Evolutionary conservation across 1,140 invertebrate species (phyloP), one percentile per base, ranked within the genome.

Genomic region (Aricia agestis): DNA sequence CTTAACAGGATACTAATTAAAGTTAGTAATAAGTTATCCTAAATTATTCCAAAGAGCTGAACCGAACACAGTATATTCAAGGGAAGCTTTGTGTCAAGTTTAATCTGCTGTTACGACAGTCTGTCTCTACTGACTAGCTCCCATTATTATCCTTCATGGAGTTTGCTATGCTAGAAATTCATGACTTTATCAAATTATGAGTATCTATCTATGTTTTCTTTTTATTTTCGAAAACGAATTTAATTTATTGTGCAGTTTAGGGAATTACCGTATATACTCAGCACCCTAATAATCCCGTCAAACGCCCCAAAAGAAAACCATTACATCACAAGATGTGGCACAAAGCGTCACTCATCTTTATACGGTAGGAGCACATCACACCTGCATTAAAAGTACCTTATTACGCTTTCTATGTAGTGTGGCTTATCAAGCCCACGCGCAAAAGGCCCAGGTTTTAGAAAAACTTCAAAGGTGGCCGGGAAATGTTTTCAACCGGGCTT

Each of bases 401-500:
- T 89, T 90, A 90, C 77, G 74, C 75, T 79, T 83, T 82, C 74
- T 83, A 80, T 81, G 80, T 84, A 86, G 85, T 88, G 81, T 84
- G 80, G 87, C 88, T 89, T 88, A 88, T 89, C 87, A 90, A 82
- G 78, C 80, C 80, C 80, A 79, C 76, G 77, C 72, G 79, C 79
- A 86, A 86, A 90, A 82, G 82, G 78, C 76, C 69, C 72, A 75
- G 76, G 74, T 74, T 83, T 87, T 84, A 74, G 72, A 85, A 87
- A 86, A 89, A 90, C 84, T 81, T 89, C 87, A 88, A 89, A 90
- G 87, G 79, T 78, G 73, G 77, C 72, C 74, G 79, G 84, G 82
- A 86, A 87, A 90, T 88, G 88, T 90, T 90, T 89, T 86, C 81
- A 87, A 83, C 78, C 84, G 87, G 82, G 80, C 74, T 90, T 89